Evolutionary conservation across 2,797 vertebrate species (phyloP).

Genomic region (Scarus forsteni): DNA sequence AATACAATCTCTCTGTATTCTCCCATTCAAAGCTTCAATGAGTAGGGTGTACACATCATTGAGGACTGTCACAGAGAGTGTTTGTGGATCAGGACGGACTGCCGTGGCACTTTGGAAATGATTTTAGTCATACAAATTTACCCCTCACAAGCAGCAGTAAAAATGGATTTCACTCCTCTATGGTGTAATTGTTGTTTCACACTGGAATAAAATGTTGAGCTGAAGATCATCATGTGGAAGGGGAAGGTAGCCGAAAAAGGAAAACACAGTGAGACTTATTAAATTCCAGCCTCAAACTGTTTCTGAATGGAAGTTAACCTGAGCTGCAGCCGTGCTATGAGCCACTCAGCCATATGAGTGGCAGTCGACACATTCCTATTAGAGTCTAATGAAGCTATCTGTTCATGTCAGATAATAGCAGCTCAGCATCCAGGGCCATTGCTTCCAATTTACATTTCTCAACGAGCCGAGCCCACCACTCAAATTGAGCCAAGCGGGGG

Average conservation of each 20-base stretch:
- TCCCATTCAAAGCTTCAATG: conserved; percentile 44
- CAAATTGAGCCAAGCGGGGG: conserved; percentile 85
- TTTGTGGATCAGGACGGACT: conserved; percentile 19
- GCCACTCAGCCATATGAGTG: conserved; percentile 72
- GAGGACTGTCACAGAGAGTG: conserved; percentile 21
- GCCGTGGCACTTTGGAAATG: conserved; percentile 24
- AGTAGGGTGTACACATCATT: conserved; percentile 31
- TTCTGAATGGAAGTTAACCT: conserved; percentile 70
- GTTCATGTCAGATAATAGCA: conserved; percentile 87
- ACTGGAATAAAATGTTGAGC: conserved; percentile 38
- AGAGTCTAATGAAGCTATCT: conserved; percentile 86
- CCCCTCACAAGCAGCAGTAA: neutral
- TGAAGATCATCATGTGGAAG: conserved; percentile 33
- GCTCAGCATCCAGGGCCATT: conserved; percentile 83
- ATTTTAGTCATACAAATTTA: conserved; percentile 27
- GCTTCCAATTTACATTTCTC: conserved; percentile 88
- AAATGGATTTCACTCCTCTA: conserved; percentile 3
- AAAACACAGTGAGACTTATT: conserved; percentile 37
- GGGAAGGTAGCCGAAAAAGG: conserved; percentile 8
- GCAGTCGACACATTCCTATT: conserved; percentile 82
- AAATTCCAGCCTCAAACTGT: conserved; percentile 56
- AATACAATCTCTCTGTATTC: conserved; percentile 43
- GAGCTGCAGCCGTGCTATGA: conserved; percentile 47
- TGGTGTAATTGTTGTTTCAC: conserved; percentile 39
- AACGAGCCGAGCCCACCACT: conserved; percentile 84